Base-by-base conservation (phyloP, 2,888 invertebrate genomes). In the Acleris sparsana region DNA sequence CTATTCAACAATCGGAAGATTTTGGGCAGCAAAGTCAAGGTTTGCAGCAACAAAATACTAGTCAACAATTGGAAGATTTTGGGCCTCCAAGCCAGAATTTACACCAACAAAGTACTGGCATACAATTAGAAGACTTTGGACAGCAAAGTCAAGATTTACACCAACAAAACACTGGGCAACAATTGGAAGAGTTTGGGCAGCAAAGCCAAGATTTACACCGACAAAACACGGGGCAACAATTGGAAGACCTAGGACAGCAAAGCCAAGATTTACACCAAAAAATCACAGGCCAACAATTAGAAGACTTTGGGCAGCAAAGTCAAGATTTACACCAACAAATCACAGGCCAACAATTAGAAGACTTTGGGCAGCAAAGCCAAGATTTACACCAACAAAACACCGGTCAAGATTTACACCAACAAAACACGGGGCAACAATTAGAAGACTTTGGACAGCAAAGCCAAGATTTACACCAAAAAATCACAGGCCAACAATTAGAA, bases 181-280 rank as follows among this genome's bases (percentile, higher is more conserved):
- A 73, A 67, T 62, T 69, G 11, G 67, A 66, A 61, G 39, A 70
- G 22, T 61, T 61, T 52, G 55, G 55, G 44, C 73, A 75, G 63
- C 69, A 75, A 69, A 53, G 39, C 18, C 53, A 53, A 17, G 9
- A 53, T 17, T 39, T 39, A 39, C 39, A 39, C 11, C 39, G 13
- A 39, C 11, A 11, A 39, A 39, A 13, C 39, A 43, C 53, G 11
- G 33, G 17, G 22, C 53, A 53, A 53, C 18, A 53, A 18, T 29
- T 49, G 11, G 29, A 59, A 48, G 18, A 48, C 2, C 33, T 59
- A 1, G 33, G 11, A 0, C 33, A 33, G 11, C 33, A 39, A 39
- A 39, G 0, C 39, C 39, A 39, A 13, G 39, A 39, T 11, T 39
- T 39, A n/a, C 53, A 69, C 52, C 66, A 60, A 57, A 60, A 70